Evolutionary conservation across 1,140 invertebrate genomes (phyloP), one percentile per base, ranked within the genome.

Genomic region (Protaetia brevitarsis): DNA sequence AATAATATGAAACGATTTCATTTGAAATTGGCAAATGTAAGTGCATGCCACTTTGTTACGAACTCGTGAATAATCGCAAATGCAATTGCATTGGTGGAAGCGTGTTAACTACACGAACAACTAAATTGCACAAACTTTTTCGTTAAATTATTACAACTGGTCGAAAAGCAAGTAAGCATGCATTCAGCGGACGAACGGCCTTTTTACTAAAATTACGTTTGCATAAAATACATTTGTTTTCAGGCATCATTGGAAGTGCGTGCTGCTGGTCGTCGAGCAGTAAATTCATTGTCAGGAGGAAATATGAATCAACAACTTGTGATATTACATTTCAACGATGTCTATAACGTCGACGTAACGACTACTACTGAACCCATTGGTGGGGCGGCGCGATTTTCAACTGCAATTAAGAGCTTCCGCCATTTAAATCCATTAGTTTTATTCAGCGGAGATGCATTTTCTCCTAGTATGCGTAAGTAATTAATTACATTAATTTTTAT

Each of bases 271-370:
- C 78, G 84, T 66, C 80, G 87, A 2, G 87, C 87, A 0, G 82
- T 89, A 1, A 78, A 72, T 64, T 75, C 73, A n/a, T 66, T 81
- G 28, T 69, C 78, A 4, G 77, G 77, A 36, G 71, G 68, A 8
- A 67, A 68, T 3, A 85, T 84, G 83, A 78, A 73, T 23, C 78
- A 82, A 21, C 70, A 75, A 31, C 74, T 91, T 1, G 82, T 88
- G 1, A 89, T 95, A 66, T 77, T 96, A 28, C 94, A 96, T 80
- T 96, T 90, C 80, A 96, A 96, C 79, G 94, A 96, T 85, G 92
- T 95, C 0, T 96, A 96, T 78, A 96, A 96, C 77, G 89, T 96
- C 36, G 93, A 96, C 73, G 82, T 87, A 30, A 67, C 73, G 30
- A 66, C 66, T 7, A 23, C 61, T 10, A 73, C 79, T 21, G 88